Evolutionary conservation across 1,140 invertebrate genomes (phyloP).

Genomic region (Propsilocerus akamusi): DNA sequence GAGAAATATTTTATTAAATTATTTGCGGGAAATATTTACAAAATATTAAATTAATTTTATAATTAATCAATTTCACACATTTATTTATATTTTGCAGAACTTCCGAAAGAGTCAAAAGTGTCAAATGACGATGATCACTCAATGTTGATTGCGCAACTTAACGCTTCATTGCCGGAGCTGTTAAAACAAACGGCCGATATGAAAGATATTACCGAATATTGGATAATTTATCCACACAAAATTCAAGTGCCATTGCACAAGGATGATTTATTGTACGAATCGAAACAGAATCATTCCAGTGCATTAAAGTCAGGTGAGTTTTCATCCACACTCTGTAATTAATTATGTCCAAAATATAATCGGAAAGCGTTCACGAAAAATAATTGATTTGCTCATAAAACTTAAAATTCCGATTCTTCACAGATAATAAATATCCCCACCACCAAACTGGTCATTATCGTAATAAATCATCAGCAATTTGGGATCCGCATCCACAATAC

Average conservation of each 20-base stretch:
- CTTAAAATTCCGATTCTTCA: background rate
- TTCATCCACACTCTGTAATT: background rate
- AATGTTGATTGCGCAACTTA: background rate
- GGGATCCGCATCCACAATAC: slow-evolving; percentile 56
- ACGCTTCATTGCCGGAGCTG: background rate
- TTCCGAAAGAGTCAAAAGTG: background rate
- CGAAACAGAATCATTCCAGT: slow-evolving; percentile 12
- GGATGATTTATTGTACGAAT: slow-evolving; percentile 22
- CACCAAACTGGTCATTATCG: slow-evolving; percentile 37
- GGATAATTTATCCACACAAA: background rate
- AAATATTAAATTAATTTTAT: too few species aligned
- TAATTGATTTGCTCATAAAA: background rate
- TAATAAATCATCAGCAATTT: slow-evolving; percentile 34
- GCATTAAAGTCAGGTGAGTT: background rate
- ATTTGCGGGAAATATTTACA: too few species aligned
- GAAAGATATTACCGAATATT: background rate
- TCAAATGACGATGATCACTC: background rate
- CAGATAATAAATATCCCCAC: slow-evolving; percentile 8
- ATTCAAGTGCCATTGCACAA: slow-evolving; percentile 13
- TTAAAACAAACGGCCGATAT: background rate
- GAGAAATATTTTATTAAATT: too few species aligned
- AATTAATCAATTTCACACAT: too few species aligned
- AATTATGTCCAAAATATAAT: background rate
- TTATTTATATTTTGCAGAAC: background rate
- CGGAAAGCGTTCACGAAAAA: background rate